These are phyloP conservation scores for Spilogale gracilis DNA, from an alignment of 2,113 vertebrate species.

Conservation along the genomic window DNA sequence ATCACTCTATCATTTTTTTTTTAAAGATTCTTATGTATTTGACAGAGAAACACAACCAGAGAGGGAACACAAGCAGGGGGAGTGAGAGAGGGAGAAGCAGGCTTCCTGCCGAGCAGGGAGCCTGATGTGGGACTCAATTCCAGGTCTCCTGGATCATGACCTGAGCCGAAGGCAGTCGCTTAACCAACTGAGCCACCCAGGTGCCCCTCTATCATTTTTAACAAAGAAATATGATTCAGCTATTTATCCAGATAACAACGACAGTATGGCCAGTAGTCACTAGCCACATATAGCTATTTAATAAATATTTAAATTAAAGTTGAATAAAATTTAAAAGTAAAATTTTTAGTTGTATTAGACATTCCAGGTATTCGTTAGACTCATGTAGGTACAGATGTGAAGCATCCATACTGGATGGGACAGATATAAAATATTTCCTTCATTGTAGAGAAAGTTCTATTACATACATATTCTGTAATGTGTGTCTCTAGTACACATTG, in stretches of 20 bases:
- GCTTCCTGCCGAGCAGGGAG: no score
- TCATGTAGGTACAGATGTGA: background rate
- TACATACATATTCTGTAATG: background rate
- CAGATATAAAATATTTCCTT: background rate
- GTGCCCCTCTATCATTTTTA: background rate
- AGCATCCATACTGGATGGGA: background rate
- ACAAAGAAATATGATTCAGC: background rate
- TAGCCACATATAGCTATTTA: background rate
- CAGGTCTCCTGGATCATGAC: no score
- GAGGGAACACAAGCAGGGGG: no score
- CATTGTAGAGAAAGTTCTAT: background rate
- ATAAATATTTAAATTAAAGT: background rate
- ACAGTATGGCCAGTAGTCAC: background rate
- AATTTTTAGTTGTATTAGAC: background rate
- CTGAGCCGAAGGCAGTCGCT: no score
- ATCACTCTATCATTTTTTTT: background rate
- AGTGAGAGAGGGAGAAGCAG: no score
- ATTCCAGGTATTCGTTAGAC: background rate
- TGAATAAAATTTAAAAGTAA: background rate
- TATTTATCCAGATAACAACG: background rate
- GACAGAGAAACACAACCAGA: no score
- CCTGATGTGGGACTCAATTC: no score
- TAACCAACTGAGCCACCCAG: no score
- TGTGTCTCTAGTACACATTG: background rate
- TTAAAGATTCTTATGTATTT: no score